Conservation (phyloP, 2,888 invertebrate genomes). For the Liodrosophila aerea region DNA sequence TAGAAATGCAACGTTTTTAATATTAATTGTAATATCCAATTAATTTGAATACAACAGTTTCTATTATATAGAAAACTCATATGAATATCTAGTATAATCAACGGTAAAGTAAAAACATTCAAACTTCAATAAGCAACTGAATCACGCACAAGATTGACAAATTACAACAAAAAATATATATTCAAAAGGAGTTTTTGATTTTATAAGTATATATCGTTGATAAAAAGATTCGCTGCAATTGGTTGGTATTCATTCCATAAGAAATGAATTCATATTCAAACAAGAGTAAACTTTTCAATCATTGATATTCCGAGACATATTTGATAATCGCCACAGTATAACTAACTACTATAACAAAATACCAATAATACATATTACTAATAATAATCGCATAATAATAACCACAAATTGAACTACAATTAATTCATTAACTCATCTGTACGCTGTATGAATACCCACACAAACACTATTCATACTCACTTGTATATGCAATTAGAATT, state of each 20-base stretch:
- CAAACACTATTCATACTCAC: constrained; percentile 27
- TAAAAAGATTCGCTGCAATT: constrained; percentile 29
- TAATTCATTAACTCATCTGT: constrained; percentile 48
- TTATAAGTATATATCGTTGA: too few species aligned
- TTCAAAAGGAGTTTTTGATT: constrained; percentile 11
- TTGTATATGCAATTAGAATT: constrained; percentile 16
- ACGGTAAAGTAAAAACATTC: constrained; percentile 3
- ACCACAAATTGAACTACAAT: constrained; percentile 48
- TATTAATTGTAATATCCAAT: constrained; percentile 43
- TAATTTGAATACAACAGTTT: constrained; percentile 54
- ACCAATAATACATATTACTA: constrained; percentile 25
- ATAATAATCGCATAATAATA: constrained; percentile 27
- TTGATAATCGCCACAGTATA: constrained; percentile 49
- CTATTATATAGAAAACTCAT: constrained; percentile 70
- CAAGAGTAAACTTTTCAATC: constrained; percentile 32
- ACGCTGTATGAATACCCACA: constrained; percentile 39
- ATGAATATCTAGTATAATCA: constrained; percentile 22
- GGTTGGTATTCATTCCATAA: constrained; percentile 21
- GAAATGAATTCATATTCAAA: constrained; percentile 37
- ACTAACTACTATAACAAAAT: constrained; percentile 7
- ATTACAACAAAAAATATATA: constrained; percentile 1
- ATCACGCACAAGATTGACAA: constrained; percentile 66
- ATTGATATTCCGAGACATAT: constrained; percentile 51
- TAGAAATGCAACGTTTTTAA: constrained; percentile 55
- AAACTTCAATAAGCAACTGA: constrained; percentile 47